Evolutionary conservation across 1,140 invertebrate species (phyloP), one percentile per base, ranked within the genome.

Genomic region (Cyphomyrmex costatus): DNA sequence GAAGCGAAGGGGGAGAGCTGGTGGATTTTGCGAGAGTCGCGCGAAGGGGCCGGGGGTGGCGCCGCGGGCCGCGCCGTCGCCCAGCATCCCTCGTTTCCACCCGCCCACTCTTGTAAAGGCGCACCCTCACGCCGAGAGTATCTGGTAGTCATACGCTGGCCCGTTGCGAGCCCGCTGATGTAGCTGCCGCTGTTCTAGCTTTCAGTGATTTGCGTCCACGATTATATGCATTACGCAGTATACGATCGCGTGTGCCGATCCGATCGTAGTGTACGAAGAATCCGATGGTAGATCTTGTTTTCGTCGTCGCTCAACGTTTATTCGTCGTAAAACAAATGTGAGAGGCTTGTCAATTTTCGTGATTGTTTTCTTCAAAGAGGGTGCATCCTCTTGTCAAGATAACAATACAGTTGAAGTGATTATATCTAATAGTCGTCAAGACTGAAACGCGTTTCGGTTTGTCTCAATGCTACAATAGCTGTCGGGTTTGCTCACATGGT

Each of bases 21-120:
- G 89, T 87, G 89, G 85, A 89, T 91, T 88, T 89, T 80, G 89
- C 82, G 86, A 85, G 83, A 58, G 77, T 79, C 85, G 90, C 66
- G 88, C 68, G 86, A 90, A 91, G 88, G 88, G 91, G 88, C 19
- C 58, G 83, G 89, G 91, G 93, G 93, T 93, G 94, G 94, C 94
- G 94, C 94, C 94, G 92, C 91, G 85, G 92, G 92, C 94, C 92
- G 94, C 94, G 94, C 94, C 94, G 94, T 95, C 94, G 94, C 94
- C 93, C 94, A 95, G 94, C 94, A 94, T 95, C 93, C 94, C 92
- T 93, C 91, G 92, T 89, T 89, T 90, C 92, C 92, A 88, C 86
- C 87, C 88, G 85, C 86, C 87, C 85, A 84, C 86, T 89, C 90
- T 87, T 87, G 88, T 86, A 74, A 92, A 94, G 94, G 94, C 94